phyloP scores from a whole-genome alignment of 1,140 invertebrate genomes.

The Ostrea edulis region DNA sequence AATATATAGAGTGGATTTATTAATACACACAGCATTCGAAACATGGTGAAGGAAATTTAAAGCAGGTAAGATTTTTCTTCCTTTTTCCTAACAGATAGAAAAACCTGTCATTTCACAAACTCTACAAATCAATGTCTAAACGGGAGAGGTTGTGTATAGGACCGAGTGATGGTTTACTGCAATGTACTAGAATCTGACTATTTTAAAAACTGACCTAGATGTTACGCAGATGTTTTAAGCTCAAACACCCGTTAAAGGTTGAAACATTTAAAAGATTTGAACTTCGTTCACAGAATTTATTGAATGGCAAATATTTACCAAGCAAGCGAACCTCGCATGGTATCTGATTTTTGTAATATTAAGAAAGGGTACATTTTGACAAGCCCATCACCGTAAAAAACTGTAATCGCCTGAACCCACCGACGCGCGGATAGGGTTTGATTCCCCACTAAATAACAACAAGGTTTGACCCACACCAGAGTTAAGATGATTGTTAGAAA shows the following conservation, averaged over 20 bases:
- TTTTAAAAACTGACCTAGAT: not conserved
- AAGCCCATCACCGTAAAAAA: too few species aligned
- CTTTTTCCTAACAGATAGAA: not conserved
- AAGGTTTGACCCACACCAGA: not conserved
- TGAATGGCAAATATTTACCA: not conserved
- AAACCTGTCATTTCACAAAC: too few species aligned
- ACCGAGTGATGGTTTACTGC: not conserved
- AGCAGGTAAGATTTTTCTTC: not conserved
- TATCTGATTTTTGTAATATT: not conserved
- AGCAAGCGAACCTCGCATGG: not conserved
- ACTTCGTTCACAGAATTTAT: not conserved
- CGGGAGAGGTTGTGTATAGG: not conserved
- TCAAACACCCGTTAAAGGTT: too few species aligned
- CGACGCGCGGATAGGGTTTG: not conserved
- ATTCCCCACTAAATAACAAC: not conserved
- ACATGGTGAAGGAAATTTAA: not conserved
- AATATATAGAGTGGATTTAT: slow-evolving; percentile 9
- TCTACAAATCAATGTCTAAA: not conserved
- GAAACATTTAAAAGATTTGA: not conserved
- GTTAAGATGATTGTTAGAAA: not conserved
- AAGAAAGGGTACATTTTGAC: too few species aligned
- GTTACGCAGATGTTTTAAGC: too few species aligned
- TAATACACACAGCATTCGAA: not conserved
- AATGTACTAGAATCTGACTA: not conserved
- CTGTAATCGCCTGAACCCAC: too few species aligned